phyloP scores from a whole-genome alignment of 1,140 invertebrate species.

The Dinothrombium tinctorium region DNA sequence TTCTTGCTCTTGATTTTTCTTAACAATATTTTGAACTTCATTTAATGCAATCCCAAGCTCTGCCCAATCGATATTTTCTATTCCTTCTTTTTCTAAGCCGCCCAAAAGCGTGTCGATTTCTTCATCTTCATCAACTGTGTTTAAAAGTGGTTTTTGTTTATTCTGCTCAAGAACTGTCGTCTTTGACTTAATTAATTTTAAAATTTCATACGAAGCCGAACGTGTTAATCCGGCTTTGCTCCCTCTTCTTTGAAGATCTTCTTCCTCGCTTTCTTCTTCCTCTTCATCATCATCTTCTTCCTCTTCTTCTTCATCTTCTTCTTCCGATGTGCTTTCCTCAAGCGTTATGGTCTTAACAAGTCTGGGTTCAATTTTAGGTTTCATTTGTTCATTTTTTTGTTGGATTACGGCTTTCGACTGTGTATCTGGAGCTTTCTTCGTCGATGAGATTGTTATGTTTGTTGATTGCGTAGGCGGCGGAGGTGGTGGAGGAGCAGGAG shows the following conservation, averaged over 20 bases:
- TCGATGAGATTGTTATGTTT: not conserved
- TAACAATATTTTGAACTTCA: conserved; percentile 11
- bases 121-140: conserved; percentile 11
- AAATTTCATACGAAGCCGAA: conserved; percentile 8
- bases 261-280: conserved; percentile 2
- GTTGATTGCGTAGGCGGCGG: not conserved
- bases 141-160: not conserved
- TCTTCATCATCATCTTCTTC: conserved; percentile 15
- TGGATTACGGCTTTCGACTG: not conserved
- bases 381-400: not conserved
- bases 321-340: conserved; percentile 15
- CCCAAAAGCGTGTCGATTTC: conserved; percentile 9
- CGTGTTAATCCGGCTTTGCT: conserved; percentile 4
- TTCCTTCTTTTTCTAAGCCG: conserved; percentile 9
- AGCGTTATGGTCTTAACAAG: conserved; percentile 1
- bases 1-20: conserved; percentile 3
- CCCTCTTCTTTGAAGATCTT: not conserved
- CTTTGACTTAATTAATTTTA: conserved; percentile 12
- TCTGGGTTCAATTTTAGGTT: not conserved
- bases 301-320: conserved; percentile 13
- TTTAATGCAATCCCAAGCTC: conserved; percentile 5
- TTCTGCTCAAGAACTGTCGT: conserved; percentile 4
- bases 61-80: conserved; percentile 12
- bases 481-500: not conserved
- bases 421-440: not conserved